Conservation (phyloP, 2,113 vertebrate species). For the Fukomys damarensis region DNA sequence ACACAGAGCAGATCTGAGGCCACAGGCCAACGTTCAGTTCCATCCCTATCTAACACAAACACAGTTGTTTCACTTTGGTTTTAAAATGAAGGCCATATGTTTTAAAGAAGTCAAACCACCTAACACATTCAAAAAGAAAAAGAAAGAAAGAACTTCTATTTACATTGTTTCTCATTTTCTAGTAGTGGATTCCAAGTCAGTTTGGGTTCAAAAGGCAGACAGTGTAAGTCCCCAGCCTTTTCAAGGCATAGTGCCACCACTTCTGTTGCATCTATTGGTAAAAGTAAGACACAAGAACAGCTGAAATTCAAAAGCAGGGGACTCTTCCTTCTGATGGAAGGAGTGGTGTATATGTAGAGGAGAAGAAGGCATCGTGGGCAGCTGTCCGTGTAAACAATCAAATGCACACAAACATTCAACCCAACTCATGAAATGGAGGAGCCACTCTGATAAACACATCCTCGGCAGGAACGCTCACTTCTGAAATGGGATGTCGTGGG, state of each 20-base stretch:
- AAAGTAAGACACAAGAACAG: not conserved
- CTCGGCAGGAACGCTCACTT: not conserved
- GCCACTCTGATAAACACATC: not conserved
- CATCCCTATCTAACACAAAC: not conserved
- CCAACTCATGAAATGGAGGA: not conserved
- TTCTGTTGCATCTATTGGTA: not conserved
- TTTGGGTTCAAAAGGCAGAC: not conserved
- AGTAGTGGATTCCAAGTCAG: not conserved
- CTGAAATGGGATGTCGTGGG: not conserved
- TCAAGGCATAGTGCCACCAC: not conserved
- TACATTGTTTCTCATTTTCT: not conserved
- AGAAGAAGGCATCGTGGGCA: too few relatives aligned
- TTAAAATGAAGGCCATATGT: not conserved
- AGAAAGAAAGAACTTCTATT: not conserved
- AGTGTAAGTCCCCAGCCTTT: not conserved
- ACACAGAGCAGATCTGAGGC: not conserved
- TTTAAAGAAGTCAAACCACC: not conserved
- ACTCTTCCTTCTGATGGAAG: not conserved
- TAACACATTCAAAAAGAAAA: not conserved
- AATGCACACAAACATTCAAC: not conserved
- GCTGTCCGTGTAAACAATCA: not conserved
- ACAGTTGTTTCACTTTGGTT: not conserved
- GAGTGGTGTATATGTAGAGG: not conserved
- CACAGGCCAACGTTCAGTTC: not conserved
- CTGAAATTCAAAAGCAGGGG: not conserved